A percentile compares a stretch with the other conserved stretches of the same genome.
phyloP scores from a whole-genome alignment of 1,140 invertebrate genomes.

The Glomeris maerens region DNA sequence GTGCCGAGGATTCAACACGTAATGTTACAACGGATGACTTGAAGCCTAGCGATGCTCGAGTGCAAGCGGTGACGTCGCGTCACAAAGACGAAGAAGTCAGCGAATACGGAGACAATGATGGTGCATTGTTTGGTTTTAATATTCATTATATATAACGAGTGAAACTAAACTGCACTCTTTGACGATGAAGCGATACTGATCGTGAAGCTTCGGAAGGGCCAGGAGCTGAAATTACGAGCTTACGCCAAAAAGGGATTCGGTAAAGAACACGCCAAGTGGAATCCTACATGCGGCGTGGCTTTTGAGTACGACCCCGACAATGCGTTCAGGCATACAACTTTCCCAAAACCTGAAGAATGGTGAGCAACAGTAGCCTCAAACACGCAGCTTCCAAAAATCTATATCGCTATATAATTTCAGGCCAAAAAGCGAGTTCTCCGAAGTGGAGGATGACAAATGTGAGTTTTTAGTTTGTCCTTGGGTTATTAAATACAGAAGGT shows the following conservation, averaged over 20 bases:
- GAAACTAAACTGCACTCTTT: slow-evolving; percentile 4
- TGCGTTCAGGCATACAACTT: slow-evolving; percentile 86
- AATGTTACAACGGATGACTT: slow-evolving; percentile 96
- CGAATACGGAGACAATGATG: slow-evolving; percentile 86
- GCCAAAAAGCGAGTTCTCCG: slow-evolving; percentile 92
- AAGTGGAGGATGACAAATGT: slow-evolving; percentile 84
- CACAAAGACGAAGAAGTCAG: slow-evolving; percentile 77
- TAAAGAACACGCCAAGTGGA: slow-evolving; percentile 99
- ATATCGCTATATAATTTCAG: no score
- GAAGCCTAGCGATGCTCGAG: slow-evolving; percentile 74
- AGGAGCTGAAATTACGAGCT: slow-evolving; percentile 87
- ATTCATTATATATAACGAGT: background rate
- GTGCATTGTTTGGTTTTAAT: slow-evolving; percentile 22
- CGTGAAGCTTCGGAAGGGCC: slow-evolving; percentile 93
- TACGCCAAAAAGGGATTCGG: slow-evolving; percentile 95
- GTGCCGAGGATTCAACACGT: slow-evolving; percentile 76
- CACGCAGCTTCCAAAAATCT: slow-evolving; percentile 1
- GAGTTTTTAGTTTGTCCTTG: slow-evolving; percentile 29
- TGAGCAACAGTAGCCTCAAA: slow-evolving; percentile 16
- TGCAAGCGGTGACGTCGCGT: slow-evolving; percentile 77
- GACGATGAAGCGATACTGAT: slow-evolving; percentile 73
- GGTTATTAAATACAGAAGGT: slow-evolving; percentile 4
- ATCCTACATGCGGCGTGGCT: slow-evolving; percentile 91
- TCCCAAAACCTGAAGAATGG: slow-evolving; percentile 97
- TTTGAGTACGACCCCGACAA: slow-evolving; percentile 99